Percentiles rank a stretch among this genome's conserved stretches.
These are phyloP conservation scores for Gymnogyps californianus DNA, from an alignment of 2,113 vertebrate species.

Conservation along the genomic window DNA sequence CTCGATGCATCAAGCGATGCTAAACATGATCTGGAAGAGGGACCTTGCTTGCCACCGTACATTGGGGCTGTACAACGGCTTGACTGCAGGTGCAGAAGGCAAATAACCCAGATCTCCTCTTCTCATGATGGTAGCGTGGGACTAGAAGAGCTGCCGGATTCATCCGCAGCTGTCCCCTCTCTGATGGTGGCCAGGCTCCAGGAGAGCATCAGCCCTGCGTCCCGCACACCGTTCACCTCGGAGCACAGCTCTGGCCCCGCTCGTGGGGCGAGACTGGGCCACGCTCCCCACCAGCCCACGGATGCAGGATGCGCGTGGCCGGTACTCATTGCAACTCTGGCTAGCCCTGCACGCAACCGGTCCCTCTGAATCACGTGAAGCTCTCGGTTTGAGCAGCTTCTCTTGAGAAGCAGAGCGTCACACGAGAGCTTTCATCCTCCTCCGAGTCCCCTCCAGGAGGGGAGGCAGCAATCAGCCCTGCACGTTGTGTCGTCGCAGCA, in stretches of 20 bases:
- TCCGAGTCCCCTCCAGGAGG: not conserved
- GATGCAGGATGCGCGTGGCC: not conserved
- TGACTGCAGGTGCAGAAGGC: not conserved
- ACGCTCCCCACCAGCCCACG: not conserved
- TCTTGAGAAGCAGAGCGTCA: not conserved
- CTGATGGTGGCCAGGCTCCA: not conserved
- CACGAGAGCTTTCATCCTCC: not conserved
- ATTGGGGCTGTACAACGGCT: not conserved
- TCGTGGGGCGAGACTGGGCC: too few relatives aligned
- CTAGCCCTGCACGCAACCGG: fast-evolving
- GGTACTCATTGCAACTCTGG: fast-evolving
- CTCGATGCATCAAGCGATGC: not conserved
- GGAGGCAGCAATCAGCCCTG: not conserved
- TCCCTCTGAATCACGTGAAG: not conserved
- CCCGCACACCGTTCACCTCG: fast-evolving
- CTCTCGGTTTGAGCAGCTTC: not conserved
- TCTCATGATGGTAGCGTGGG: fast-evolving
- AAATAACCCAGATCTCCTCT: not conserved
- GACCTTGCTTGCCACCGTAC: not conserved
- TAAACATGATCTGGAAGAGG: not conserved
- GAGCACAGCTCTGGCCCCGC: not conserved
- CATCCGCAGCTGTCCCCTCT: not conserved
- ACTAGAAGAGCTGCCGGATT: not conserved
- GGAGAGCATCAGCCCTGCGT: not conserved
- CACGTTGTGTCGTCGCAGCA: fast-evolving